Evolutionary conservation across 35 echinoderm and acorn worm genomes (phyloP).

Genomic region (Ptychodera flava): DNA sequence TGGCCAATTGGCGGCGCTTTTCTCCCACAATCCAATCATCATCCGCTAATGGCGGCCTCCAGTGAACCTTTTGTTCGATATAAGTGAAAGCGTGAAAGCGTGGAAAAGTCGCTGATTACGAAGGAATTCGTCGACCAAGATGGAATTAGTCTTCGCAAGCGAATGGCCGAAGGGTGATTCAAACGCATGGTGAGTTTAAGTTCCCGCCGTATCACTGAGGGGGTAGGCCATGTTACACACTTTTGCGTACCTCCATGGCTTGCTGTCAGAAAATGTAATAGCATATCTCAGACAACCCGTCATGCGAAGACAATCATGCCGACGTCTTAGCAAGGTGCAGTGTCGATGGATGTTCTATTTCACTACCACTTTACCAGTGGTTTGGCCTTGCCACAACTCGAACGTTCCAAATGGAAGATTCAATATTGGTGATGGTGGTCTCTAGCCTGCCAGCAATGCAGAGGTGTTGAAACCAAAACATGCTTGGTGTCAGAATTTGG

Average conservation of each 20-base stretch:
- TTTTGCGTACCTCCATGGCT: neutral
- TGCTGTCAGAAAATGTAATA: neutral
- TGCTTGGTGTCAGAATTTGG: too few species aligned
- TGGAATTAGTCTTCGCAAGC: conserved; percentile 61
- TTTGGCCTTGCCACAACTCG: neutral
- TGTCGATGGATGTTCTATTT: neutral
- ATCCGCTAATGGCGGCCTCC: neutral
- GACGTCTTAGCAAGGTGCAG: neutral
- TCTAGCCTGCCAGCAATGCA: too few species aligned
- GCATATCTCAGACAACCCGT: neutral
- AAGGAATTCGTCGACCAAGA: neutral
- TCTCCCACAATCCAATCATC: neutral
- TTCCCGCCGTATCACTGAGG: neutral
- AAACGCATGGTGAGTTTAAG: conserved; percentile 52
- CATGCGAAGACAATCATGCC: neutral
- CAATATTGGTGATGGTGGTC: too few species aligned
- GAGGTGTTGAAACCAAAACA: too few species aligned
- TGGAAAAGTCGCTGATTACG: neutral
- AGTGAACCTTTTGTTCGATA: neutral
- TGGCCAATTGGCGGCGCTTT: neutral
- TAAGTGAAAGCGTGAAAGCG: neutral
- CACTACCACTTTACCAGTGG: neutral
- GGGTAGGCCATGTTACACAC: neutral
- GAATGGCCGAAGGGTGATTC: conserved; percentile 75
- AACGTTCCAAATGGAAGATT: too few species aligned